Evolutionary conservation across 2,888 invertebrate genomes (phyloP).

Genomic region (Dryomyza anilis): DNA sequence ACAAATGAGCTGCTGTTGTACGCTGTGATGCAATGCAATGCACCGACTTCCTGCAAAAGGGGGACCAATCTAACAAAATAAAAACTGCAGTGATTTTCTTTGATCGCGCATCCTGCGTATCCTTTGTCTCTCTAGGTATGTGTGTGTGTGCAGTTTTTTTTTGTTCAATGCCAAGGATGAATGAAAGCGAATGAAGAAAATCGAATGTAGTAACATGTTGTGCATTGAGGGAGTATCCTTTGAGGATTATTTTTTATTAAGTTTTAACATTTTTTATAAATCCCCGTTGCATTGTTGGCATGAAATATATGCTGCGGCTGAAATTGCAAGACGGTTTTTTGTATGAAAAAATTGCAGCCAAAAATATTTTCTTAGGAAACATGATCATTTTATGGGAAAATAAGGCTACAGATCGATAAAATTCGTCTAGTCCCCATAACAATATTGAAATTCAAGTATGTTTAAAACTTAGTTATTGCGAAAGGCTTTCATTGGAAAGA

Average conservation of each 20-base stretch:
- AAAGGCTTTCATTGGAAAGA: too few relatives aligned
- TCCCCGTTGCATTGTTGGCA: too few relatives aligned
- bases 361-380: too few relatives aligned
- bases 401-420: too few relatives aligned
- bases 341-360: too few relatives aligned
- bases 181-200: conserved; percentile 10
- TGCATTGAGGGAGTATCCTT: conserved; percentile 18
- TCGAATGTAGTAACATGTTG: neutral
- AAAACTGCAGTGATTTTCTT: neutral
- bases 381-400: too few relatives aligned
- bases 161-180: conserved; percentile 27
- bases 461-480: too few relatives aligned
- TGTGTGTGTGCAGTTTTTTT: neutral
- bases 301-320: too few relatives aligned
- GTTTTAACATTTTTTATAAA: too few relatives aligned
- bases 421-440: too few relatives aligned
- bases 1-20: neutral
- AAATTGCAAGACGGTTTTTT: too few relatives aligned
- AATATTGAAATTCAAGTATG: too few relatives aligned
- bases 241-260: conserved; percentile 12
- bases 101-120: neutral
- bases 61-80: neutral
- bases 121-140: neutral
- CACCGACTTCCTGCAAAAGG: neutral
- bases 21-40: neutral